Conservation (phyloP, 2,797 vertebrate species). For the Echiichthys vipera region DNA sequence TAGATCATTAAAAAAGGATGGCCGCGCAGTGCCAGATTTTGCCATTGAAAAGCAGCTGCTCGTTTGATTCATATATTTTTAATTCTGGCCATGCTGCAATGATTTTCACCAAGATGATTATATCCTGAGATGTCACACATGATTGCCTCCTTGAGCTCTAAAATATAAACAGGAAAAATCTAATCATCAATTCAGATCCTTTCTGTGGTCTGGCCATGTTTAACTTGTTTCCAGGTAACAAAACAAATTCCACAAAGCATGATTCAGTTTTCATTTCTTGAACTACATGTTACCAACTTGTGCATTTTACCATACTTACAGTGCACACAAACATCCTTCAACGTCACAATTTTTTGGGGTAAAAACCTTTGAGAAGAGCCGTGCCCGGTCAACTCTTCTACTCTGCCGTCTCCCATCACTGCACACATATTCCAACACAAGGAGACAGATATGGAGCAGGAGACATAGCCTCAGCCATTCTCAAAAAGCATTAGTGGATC, state of each 20-base stretch:
- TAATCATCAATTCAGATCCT: neutral
- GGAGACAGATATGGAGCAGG: constrained; percentile 69
- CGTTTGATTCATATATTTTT: neutral
- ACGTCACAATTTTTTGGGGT: constrained; percentile 2
- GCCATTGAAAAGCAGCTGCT: neutral
- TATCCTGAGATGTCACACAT: neutral
- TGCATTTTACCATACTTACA: neutral
- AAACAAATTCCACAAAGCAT: neutral
- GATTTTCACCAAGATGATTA: neutral
- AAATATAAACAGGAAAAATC: constrained; percentile 3
- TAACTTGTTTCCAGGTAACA: constrained; percentile 15
- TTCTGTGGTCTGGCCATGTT: neutral
- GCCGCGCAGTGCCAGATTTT: neutral
- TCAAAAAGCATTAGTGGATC: constrained; percentile 2
- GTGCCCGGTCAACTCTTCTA: constrained; percentile 14
- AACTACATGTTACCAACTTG: neutral
- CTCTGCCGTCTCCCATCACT: constrained; percentile 23
- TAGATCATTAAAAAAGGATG: neutral
- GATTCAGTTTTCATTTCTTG: constrained; percentile 6
- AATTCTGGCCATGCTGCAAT: neutral
- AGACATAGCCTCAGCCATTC: constrained; percentile 21
- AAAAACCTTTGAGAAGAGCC: constrained; percentile 16
- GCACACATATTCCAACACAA: constrained; percentile 26
- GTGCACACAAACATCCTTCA: neutral
- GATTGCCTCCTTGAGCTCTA: neutral